Base-by-base conservation (phyloP, 2,888 invertebrate genomes). In the Spodoptera picta region DNA sequence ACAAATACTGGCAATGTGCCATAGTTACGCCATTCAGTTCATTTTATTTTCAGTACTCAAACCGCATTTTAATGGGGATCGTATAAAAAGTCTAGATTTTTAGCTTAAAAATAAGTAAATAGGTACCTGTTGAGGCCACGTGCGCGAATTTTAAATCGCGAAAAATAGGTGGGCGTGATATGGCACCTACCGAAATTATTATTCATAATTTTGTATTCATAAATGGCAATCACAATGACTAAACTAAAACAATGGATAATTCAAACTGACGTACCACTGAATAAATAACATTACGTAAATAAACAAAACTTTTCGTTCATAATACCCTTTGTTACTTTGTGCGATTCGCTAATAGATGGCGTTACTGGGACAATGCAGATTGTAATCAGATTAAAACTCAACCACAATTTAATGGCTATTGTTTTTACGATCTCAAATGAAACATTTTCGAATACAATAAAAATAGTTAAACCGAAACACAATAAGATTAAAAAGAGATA, bases 1-100 rank as follows among this genome's bases (percentile, higher is more conserved):
- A 78, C 85, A 86, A 85, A 86, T 88, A 87, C 88, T 93, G 92
- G 92, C 93, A 87, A 73, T 73, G 73, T 81, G 92, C 92, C 92
- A 84, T 75, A 70, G 69, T 71, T 75, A 73, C 60, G 79, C 80
- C 81, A 86, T 87, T 87, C 86, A 83, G 81, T 84, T 79, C 82
- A 82, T 81, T 87, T 88, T 91, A 90, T 91, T 89, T 88, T 86
- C 79, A 79, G 84, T 84, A 88, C 89, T 87, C 81, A 87, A 85
- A 88, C 88, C 85, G 92, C 85, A 90, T 92, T 90, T 89, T 90
- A 91, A 92, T 91, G 87, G 87, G 84, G 60, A 59, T 79, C 80
- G 47, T 61, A 54, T 65, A 63, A 72, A 75, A 79, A 68, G 52
- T 50, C 61, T 56, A 65, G 50, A 24, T 45, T 67, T 73, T 64